These are phyloP conservation scores for Psophia crepitans DNA, from an alignment of 2,113 vertebrate species.

Conservation along the genomic window DNA sequence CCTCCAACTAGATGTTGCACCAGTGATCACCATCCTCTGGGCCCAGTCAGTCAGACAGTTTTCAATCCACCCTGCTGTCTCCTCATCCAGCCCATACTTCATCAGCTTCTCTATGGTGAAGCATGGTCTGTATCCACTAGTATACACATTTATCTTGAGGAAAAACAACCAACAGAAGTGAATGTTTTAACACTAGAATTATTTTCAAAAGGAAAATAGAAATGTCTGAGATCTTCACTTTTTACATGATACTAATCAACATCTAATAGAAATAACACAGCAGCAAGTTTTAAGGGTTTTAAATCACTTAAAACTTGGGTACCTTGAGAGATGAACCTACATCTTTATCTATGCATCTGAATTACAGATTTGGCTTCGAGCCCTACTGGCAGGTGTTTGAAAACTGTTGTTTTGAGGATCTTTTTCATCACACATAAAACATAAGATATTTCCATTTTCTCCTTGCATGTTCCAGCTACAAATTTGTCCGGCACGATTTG, in stretches of 20 bases:
- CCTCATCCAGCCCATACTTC: neutral
- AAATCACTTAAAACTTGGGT: neutral
- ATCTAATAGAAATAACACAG: neutral
- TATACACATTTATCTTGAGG: neutral
- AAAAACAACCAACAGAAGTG: neutral
- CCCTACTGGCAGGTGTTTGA: neutral
- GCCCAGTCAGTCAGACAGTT: neutral
- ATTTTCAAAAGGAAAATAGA: neutral
- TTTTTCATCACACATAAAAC: neutral
- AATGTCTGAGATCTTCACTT: neutral
- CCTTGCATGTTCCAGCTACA: neutral
- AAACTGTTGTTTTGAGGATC: neutral
- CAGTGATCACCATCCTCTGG: neutral
- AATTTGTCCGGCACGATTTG: too few species aligned
- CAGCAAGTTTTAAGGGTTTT: neutral
- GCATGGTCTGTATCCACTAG: neutral
- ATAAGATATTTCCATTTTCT: neutral
- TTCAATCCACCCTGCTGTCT: neutral
- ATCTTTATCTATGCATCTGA: neutral
- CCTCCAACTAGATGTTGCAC: neutral
- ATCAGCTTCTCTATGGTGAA: neutral
- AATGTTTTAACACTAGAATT: neutral
- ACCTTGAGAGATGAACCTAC: neutral
- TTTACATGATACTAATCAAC: neutral
- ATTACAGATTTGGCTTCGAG: neutral